These are phyloP conservation scores for Pogonognathellus flavescens DNA, from an alignment of 1,140 invertebrate genomes.

Conservation along the genomic window DNA sequence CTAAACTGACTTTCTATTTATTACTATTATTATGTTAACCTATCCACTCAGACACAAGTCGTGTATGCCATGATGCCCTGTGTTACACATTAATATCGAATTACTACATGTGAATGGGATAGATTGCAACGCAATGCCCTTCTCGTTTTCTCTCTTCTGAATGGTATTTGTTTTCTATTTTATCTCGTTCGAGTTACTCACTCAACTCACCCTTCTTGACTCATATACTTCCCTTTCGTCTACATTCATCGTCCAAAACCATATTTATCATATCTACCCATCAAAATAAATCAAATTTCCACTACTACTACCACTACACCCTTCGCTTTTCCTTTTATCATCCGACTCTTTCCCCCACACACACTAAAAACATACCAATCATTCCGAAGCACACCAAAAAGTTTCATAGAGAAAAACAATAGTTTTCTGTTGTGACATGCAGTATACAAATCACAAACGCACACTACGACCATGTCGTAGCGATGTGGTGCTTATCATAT, in stretches of 20 bases:
- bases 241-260: slow-evolving; percentile 13
- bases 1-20: too few relatives aligned
- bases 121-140: not conserved
- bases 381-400: not conserved
- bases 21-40: too few relatives aligned
- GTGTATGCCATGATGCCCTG: too few relatives aligned
- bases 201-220: slow-evolving; percentile 10
- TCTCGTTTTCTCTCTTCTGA: not conserved
- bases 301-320: not conserved
- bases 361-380: not conserved
- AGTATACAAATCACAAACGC: slow-evolving; percentile 2
- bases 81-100: too few relatives aligned
- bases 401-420: slow-evolving; percentile 34
- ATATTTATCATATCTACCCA: slow-evolving; percentile 46
- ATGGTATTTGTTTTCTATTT: slow-evolving; percentile 46
- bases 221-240: slow-evolving; percentile 6
- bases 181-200: slow-evolving; percentile 22
- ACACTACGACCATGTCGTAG: not conserved
- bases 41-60: too few relatives aligned
- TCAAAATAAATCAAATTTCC: slow-evolving; percentile 47
- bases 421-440: not conserved
- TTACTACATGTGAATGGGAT: not conserved
- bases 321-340: slow-evolving; percentile 16
- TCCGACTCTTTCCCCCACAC: not conserved
- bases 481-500: slow-evolving; percentile 28